Conservation (phyloP, 1,140 invertebrate species). For the Apis dorsata region DNA sequence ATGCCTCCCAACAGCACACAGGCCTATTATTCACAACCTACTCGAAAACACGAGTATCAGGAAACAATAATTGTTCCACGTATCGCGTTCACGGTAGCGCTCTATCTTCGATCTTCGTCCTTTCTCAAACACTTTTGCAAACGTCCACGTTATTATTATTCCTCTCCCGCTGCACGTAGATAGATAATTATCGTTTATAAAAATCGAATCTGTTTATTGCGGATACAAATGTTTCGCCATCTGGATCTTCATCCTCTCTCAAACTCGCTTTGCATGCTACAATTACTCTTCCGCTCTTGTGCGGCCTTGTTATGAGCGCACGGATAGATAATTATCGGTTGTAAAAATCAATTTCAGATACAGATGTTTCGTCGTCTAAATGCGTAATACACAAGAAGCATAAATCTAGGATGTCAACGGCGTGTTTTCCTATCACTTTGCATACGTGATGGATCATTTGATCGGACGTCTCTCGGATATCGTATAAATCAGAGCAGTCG, state of each 20-base stretch:
- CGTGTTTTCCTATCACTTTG: conserved; percentile 26
- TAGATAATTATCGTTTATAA: too few relatives aligned
- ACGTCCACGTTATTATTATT: too few relatives aligned
- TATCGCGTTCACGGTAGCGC: not conserved
- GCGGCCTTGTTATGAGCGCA: too few relatives aligned
- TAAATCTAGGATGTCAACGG: conserved; percentile 10
- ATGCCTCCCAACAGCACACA: not conserved
- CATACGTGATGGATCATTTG: conserved; percentile 4
- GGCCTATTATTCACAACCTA: not conserved
- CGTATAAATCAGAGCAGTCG: conserved; percentile 37
- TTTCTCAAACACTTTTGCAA: too few relatives aligned
- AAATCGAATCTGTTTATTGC: too few relatives aligned
- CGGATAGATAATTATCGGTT: too few relatives aligned
- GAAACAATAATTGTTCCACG: not conserved
- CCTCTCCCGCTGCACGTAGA: too few relatives aligned
- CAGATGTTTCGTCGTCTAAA: not conserved
- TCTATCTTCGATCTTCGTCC: not conserved
- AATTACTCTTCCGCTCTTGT: too few relatives aligned
- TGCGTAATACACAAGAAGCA: not conserved
- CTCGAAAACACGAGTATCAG: not conserved
- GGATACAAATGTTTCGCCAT: too few relatives aligned
- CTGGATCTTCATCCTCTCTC: too few relatives aligned
- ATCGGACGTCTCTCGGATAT: conserved; percentile 11
- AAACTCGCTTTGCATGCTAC: too few relatives aligned
- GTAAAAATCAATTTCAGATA: not conserved